Evolutionary conservation across 2,113 vertebrate genomes (phyloP), one percentile per base, ranked within the genome.

Genomic region (Peromyscus leucopus): DNA sequence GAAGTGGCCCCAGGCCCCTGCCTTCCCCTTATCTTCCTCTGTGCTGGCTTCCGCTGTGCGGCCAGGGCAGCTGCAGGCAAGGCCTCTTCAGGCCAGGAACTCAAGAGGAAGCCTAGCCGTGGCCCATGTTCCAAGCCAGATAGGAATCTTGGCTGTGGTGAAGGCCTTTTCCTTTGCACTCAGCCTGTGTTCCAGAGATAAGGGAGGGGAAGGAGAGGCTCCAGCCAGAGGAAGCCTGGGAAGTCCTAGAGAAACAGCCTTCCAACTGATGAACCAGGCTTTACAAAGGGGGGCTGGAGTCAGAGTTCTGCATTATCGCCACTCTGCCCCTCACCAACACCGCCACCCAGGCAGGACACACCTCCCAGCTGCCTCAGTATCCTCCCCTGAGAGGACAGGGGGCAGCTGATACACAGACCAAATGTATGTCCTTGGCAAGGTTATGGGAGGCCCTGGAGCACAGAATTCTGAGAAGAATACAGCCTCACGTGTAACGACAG

Each of bases 101-200:
- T 93, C 69, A 13, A n/a, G 84, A 2, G 90, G 86, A 94, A 89
- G 61, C 90, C 91, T 92, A 97, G 97, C 7, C 2, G 83, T 59
- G 78, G n/a, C 1, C 0, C 39, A 1, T 9, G 95, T 90, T 97
- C 96, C 90, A 17, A 72, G 96, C 19, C 89, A 87, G 74, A 72
- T 86, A 71, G 96, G 92, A 96, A 97, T 97, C 98, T 97, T 3
- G 0, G 85, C 97, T 95, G 96, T 95, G 95, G 33, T 84, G 82
- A 36, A 13, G n/a, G 84, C n/a, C n/a, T 69, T 76, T 96, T 93
- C 96, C 97, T 22, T 17, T 16, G 69, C 59, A 83, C 61, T 90
- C 61, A 78, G 79, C 63, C 4, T 98, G 98, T 90, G 91, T 86
- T 85, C 74, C 55, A 9, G 96, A 98, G 98, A 98, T 98, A 98